Evolutionary conservation across 2,888 invertebrate species (phyloP).

Genomic region (Eristalinus sepulchralis): DNA sequence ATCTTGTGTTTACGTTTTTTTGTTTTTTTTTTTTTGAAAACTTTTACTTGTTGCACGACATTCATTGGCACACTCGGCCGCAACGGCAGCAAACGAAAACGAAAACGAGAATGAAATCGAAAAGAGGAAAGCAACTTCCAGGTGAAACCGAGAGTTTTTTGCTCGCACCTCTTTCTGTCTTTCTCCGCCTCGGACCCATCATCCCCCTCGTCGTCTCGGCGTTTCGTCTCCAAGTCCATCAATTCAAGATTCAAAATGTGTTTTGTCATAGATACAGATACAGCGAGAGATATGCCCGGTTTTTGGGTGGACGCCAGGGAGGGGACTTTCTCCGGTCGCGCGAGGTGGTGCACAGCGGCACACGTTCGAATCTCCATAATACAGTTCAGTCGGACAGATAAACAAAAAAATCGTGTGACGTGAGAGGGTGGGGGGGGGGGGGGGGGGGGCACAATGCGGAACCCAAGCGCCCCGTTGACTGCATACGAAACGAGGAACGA

Average conservation of each 20-base stretch:
- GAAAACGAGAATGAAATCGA: slow-evolving; percentile 55
- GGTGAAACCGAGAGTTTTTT: slow-evolving; percentile 68
- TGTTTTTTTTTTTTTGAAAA: slow-evolving; percentile 65
- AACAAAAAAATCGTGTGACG: too few species aligned
- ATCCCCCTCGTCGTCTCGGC: background rate
- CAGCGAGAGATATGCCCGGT: slow-evolving; percentile 10
- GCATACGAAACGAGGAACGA: slow-evolving; percentile 62
- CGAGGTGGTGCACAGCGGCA: background rate
- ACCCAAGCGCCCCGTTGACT: slow-evolving; percentile 30
- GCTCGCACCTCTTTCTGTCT: background rate
- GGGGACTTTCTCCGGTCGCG: slow-evolving; percentile 52
- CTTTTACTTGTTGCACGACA: slow-evolving; percentile 66
- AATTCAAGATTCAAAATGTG: slow-evolving; percentile 60
- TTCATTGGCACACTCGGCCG: slow-evolving; percentile 11
- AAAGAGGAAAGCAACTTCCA: slow-evolving; percentile 64
- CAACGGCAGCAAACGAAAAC: background rate
- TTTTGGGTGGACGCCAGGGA: slow-evolving; percentile 12
- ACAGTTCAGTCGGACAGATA: slow-evolving; percentile 26
- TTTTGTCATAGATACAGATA: slow-evolving; percentile 50
- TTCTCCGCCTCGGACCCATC: background rate
- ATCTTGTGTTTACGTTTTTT: background rate
- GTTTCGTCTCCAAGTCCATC: slow-evolving; percentile 14
- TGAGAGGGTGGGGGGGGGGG: background rate
- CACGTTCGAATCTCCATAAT: background rate
- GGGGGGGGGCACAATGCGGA: background rate